Evolutionary conservation across 2,888 invertebrate genomes (phyloP).

Genomic region (Onthophagus sagittarius): DNA sequence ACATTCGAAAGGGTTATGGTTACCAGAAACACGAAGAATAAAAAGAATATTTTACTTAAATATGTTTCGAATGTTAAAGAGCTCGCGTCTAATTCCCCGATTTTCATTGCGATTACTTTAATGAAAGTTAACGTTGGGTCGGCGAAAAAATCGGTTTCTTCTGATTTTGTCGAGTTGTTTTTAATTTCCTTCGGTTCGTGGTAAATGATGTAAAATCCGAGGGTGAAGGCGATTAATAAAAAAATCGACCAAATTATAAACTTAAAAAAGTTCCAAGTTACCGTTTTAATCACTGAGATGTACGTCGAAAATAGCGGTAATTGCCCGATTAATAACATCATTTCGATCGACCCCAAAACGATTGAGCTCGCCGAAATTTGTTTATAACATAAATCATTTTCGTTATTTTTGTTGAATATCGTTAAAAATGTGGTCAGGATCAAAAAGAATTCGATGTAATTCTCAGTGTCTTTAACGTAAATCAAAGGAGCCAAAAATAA

Average conservation of each 20-base stretch:
- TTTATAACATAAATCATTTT: neutral
- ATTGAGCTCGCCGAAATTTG: neutral
- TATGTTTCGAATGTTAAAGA: neutral
- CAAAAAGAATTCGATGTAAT: neutral
- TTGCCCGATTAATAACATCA: neutral
- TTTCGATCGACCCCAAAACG: neutral
- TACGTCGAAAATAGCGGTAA: neutral
- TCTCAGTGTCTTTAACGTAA: neutral
- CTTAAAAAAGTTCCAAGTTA: neutral
- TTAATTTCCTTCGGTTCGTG: neutral
- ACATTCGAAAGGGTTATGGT: constrained; percentile 80
- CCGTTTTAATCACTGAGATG: neutral
- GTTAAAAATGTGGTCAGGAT: neutral
- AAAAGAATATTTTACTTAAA: neutral
- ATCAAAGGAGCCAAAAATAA: neutral
- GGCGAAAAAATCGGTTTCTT: neutral
- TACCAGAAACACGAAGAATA: constrained; percentile 63
- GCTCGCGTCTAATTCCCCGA: neutral
- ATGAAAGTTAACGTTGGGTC: neutral
- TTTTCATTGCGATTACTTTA: neutral
- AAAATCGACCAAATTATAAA: neutral
- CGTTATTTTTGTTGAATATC: neutral
- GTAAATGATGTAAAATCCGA: neutral
- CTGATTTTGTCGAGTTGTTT: too few relatives aligned
- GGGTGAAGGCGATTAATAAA: neutral